phyloP scores from a whole-genome alignment of 64 coral and sea anemone genomes.

The Montipora foliosa region DNA sequence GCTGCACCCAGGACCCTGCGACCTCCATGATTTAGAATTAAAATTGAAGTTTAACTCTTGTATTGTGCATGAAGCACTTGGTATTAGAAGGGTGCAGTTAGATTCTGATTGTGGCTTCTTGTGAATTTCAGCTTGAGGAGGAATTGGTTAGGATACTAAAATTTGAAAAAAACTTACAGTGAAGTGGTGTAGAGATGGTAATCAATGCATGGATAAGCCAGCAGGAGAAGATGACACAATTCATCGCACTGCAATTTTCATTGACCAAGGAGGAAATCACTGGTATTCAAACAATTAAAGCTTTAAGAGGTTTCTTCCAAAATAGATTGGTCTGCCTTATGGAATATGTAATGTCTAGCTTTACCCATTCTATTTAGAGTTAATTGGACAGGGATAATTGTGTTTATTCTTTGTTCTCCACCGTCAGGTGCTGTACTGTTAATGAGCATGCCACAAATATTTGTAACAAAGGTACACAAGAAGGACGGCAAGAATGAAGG shows the following conservation, averaged over 20 bases:
- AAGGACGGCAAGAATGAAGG: background rate
- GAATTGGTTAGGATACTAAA: slow-evolving; percentile 13
- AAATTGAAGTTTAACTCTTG: background rate
- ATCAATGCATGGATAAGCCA: background rate
- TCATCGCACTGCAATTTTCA: slow-evolving; percentile 12
- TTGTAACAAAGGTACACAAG: background rate
- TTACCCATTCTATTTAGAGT: background rate
- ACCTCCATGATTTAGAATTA: background rate
- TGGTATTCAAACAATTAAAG: slow-evolving; percentile 14
- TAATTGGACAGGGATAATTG: background rate
- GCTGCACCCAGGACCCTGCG: background rate
- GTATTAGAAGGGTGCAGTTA: slow-evolving; percentile 1
- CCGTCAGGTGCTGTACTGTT: background rate
- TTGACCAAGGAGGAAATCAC: slow-evolving; percentile 1
- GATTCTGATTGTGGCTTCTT: background rate
- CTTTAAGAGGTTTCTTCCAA: no score
- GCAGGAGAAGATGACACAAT: background rate
- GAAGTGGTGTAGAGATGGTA: background rate
- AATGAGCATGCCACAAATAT: slow-evolving; percentile 7
- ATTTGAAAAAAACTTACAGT: background rate
- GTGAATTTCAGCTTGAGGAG: slow-evolving; percentile 29
- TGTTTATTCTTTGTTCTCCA: background rate
- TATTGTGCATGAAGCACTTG: background rate
- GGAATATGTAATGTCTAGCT: background rate
- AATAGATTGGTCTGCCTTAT: no score